phyloP scores from a whole-genome alignment of 2,888 invertebrate genomes.

The Thalpophila matura region DNA sequence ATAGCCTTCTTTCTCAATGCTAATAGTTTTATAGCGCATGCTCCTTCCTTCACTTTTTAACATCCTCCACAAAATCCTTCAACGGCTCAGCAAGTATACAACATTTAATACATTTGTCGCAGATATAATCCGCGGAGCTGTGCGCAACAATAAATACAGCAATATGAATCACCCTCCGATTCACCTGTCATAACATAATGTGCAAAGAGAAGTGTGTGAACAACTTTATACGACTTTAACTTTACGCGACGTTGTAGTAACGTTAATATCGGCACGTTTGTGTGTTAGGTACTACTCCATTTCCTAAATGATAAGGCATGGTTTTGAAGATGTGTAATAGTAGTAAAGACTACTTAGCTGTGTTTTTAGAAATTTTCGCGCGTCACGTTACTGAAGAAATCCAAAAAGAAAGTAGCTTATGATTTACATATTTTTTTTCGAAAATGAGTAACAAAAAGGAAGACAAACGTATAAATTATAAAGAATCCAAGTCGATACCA shows the following conservation, averaged over 20 bases:
- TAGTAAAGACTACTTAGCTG: background rate
- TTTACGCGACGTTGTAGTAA: constrained; percentile 12
- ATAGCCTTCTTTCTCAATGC: constrained; percentile 35
- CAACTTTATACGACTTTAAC: constrained; percentile 5
- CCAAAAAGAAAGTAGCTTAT: constrained; percentile 1
- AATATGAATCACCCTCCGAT: constrained; percentile 38
- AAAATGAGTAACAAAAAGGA: background rate
- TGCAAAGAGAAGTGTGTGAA: constrained; percentile 12
- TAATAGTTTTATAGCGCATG: constrained; percentile 1
- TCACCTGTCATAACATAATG: constrained; percentile 45
- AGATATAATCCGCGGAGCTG: constrained; percentile 7
- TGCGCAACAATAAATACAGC: constrained; percentile 22
- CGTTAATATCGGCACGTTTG: background rate
- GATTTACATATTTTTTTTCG: background rate
- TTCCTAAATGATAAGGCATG: background rate
- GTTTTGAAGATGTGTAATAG: background rate
- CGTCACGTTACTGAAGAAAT: background rate
- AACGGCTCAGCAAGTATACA: constrained; percentile 1
- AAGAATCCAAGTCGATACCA: no score
- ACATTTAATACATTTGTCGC: constrained; percentile 30
- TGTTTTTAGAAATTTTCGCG: background rate
- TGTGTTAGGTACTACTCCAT: background rate
- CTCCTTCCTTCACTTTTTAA: constrained; percentile 6
- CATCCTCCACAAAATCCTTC: background rate
- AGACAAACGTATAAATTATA: no score